phyloP scores from a whole-genome alignment of 2,797 vertebrate genomes.

The Artibeus jamaicensis region DNA sequence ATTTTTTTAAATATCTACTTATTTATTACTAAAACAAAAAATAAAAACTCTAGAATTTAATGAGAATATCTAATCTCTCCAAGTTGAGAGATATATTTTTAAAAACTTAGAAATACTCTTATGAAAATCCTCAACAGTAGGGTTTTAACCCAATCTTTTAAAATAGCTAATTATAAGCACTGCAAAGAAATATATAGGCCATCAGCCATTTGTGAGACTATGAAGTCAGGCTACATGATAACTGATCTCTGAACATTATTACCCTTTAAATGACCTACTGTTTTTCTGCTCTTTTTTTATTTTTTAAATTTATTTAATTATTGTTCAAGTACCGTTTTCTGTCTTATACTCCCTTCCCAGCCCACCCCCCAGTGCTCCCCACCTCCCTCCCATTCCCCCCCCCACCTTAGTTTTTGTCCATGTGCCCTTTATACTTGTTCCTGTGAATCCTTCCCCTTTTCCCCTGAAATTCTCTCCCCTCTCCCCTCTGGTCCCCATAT shows the following conservation, averaged over 20 bases:
- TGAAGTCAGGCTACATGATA: not conserved
- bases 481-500: too few relatives aligned
- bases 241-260: not conserved
- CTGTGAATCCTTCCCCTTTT: too few relatives aligned
- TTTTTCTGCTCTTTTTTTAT: not conserved
- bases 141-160: not conserved
- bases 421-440: too few relatives aligned
- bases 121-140: not conserved
- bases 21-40: slow-evolving; percentile 48
- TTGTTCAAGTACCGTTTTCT: too few relatives aligned
- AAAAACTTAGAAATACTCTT: not conserved
- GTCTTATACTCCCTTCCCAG: too few relatives aligned
- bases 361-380: too few relatives aligned
- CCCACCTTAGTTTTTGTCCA: too few relatives aligned
- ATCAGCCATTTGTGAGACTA: not conserved
- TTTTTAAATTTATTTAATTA: too few relatives aligned
- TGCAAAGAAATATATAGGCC: not conserved
- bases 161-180: not conserved
- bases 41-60: slow-evolving; percentile 9
- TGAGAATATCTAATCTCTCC: not conserved
- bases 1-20: slow-evolving; percentile 33
- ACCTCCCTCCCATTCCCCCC: too few relatives aligned
- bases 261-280: not conserved
- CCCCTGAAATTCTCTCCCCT: too few relatives aligned
- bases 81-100: not conserved